These are phyloP conservation scores for Phaethornis superciliosus DNA, from an alignment of 2,113 vertebrate genomes.

Conservation along the genomic window DNA sequence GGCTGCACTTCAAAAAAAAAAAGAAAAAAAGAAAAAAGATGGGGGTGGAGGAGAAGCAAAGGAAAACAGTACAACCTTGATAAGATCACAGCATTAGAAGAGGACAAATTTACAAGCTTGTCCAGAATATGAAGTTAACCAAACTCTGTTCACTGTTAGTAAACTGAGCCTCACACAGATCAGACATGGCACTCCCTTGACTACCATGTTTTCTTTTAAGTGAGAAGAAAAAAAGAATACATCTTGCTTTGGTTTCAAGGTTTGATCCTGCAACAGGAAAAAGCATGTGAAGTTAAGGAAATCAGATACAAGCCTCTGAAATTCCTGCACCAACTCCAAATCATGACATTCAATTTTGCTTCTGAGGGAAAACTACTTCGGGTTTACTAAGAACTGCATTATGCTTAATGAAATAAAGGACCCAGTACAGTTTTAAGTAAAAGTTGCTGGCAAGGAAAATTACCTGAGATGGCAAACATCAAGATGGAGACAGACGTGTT, in stretches of 20 bases:
- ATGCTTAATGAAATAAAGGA: neutral
- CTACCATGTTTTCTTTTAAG: neutral
- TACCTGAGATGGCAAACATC: neutral
- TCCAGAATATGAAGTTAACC: conserved; percentile 65
- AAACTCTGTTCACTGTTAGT: conserved; percentile 56
- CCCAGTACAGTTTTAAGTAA: neutral
- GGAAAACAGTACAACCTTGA: conserved; percentile 63
- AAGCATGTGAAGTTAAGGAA: neutral
- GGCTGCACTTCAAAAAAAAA: conserved; percentile 57
- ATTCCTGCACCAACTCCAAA: neutral
- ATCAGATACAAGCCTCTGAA: neutral
- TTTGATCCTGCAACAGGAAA: neutral
- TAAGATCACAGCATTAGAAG: conserved; percentile 48
- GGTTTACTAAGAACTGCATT: neutral
- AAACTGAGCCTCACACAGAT: conserved; percentile 41
- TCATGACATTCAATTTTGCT: neutral
- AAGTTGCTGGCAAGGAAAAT: neutral
- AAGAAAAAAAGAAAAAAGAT: neutral
- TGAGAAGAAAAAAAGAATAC: neutral
- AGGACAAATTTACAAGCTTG: conserved; percentile 59
- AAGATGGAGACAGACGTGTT: neutral
- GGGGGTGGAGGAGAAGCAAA: conserved; percentile 39
- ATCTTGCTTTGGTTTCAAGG: neutral
- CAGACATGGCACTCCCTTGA: conserved; percentile 22
- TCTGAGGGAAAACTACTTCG: neutral